A percentile compares a stretch with the other conserved stretches of the same genome.
These are phyloP conservation scores for Dilophus febrilis DNA, from an alignment of 2,888 invertebrate genomes.

Conservation along the genomic window DNA sequence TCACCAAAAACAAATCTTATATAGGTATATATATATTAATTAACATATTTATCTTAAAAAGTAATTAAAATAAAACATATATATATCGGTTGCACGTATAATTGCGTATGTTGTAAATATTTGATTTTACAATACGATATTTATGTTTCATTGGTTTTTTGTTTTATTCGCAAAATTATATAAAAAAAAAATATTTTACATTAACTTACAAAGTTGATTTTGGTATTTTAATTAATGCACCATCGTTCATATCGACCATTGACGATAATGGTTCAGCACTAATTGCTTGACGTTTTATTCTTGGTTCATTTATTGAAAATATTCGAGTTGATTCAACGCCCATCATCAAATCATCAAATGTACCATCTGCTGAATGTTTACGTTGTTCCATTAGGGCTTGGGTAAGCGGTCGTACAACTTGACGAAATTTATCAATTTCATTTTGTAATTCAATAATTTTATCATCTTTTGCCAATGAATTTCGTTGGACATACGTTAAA, in stretches of 20 bases:
- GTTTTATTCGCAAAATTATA: no score
- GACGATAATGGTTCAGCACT: constrained; percentile 63
- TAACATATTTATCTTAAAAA: no score
- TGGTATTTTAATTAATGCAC: constrained; percentile 47
- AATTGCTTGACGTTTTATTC: constrained; percentile 44
- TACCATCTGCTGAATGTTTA: constrained; percentile 29
- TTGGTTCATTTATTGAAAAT: constrained; percentile 34
- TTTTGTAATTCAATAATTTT: constrained; percentile 62
- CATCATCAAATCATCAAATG: constrained; percentile 31
- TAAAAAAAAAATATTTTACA: no score
- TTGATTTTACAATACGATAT: no score
- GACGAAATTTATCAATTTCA: constrained; percentile 72
- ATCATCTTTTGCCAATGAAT: constrained; percentile 46
- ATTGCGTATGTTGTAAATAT: no score
- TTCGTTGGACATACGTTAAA: constrained; percentile 17
- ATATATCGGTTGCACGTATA: no score
- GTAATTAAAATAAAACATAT: no score
- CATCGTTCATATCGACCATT: constrained; percentile 31
- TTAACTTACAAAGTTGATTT: constrained; percentile 46
- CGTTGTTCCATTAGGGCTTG: constrained; percentile 45
- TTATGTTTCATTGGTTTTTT: no score
- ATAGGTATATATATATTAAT: no score
- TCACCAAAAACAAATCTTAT: no score
- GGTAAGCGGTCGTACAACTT: constrained; percentile 55
- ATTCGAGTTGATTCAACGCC: constrained; percentile 38